Percentiles rank a stretch among this genome's conserved stretches.
Evolutionary conservation across 2,113 vertebrate genomes (phyloP).

Genomic region (Anarhynchus alexandrinus): DNA sequence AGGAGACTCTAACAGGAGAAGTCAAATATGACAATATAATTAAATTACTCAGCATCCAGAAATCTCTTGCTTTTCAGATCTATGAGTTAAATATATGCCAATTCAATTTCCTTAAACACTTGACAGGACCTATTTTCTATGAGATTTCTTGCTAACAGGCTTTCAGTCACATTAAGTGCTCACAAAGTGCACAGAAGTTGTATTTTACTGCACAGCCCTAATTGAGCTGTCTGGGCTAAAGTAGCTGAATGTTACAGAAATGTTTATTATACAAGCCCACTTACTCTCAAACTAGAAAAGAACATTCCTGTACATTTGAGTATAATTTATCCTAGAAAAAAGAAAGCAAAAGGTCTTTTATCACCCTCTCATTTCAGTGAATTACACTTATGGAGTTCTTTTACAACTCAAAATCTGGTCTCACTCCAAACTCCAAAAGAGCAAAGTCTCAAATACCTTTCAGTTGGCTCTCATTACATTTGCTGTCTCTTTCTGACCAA

Average conservation of each 20-base stretch:
- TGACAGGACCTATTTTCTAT: conserved; percentile 65
- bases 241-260: conserved; percentile 65
- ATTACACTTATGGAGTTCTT: conserved; percentile 56
- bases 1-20: background rate
- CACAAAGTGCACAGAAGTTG: conserved; percentile 63
- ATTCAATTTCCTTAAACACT: conserved; percentile 71
- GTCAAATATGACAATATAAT: conserved; percentile 53
- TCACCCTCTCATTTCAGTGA: conserved; percentile 60
- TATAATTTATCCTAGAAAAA: conserved; percentile 57
- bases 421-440: conserved; percentile 35
- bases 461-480: conserved; percentile 25
- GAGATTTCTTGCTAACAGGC: conserved; percentile 67
- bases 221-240: conserved; percentile 74
- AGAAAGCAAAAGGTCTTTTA: conserved; percentile 60
- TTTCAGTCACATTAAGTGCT: conserved; percentile 70
- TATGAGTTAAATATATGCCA: conserved; percentile 52
- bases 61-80: conserved; percentile 14
- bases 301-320: conserved; percentile 49
- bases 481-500: conserved; percentile 3
- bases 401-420: conserved; percentile 46
- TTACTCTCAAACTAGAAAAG: conserved; percentile 61
- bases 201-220: conserved; percentile 68
- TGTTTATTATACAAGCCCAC: conserved; percentile 73
- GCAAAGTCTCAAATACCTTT: conserved; percentile 20
- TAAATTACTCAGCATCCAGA: conserved; percentile 59